Conservation (phyloP, 2,888 invertebrate genomes). For the Epiperipatus broadwayi region DNA sequence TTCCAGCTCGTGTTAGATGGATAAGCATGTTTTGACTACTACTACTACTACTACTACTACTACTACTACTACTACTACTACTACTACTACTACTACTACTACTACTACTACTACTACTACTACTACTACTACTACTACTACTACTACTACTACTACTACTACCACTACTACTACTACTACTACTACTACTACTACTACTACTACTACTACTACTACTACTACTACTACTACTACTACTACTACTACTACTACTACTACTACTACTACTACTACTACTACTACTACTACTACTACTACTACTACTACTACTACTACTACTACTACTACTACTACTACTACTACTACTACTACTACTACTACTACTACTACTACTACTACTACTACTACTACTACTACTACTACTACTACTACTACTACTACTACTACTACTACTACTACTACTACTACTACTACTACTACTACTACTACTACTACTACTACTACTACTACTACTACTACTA, state of each 20-base stretch:
- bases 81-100: slow-evolving; percentile 10
- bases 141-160: slow-evolving; percentile 11
- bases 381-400: slow-evolving; percentile 8
- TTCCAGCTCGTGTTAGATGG: no score
- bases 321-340: slow-evolving; percentile 15
- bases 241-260: slow-evolving; percentile 15
- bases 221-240: slow-evolving; percentile 1
- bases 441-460: not conserved
- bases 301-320: slow-evolving; percentile 15
- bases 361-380: slow-evolving; percentile 1
- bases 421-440: slow-evolving; percentile 15
- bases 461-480: no score
- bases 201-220: not conserved
- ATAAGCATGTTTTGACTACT: no score
- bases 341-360: slow-evolving; percentile 7
- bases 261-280: slow-evolving; percentile 15
- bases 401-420: slow-evolving; percentile 15
- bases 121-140: slow-evolving; percentile 16
- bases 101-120: slow-evolving; percentile 14
- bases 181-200: not conserved
- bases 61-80: not conserved
- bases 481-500: not conserved
- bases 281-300: slow-evolving; percentile 15
- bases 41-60: not conserved
- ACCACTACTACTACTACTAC: no score